Conservation (phyloP, 1,140 invertebrate species). For the Bursaphelenchus mucronatus region DNA sequence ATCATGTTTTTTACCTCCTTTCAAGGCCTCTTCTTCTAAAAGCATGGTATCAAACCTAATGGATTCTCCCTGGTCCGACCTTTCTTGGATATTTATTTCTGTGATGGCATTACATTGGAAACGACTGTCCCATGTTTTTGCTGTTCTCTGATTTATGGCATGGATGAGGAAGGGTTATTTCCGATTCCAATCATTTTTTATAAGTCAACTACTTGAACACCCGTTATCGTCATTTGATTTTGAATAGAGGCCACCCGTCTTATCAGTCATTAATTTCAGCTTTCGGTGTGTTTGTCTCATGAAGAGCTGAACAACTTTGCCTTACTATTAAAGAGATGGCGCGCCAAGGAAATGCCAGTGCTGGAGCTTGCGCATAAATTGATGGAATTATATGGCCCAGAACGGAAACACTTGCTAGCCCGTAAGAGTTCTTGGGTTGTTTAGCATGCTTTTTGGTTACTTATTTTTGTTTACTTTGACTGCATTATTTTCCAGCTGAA, state of each 20-base stretch:
- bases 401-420: slow-evolving; percentile 61
- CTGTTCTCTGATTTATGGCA: too few species aligned
- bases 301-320: slow-evolving; percentile 62
- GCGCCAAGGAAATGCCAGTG: slow-evolving; percentile 57
- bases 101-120: too few species aligned
- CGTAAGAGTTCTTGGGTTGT: slow-evolving; percentile 46
- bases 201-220: too few species aligned
- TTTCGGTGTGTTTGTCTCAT: slow-evolving; percentile 59
- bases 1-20: too few species aligned
- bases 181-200: too few species aligned
- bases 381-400: slow-evolving; percentile 60
- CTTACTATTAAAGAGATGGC: slow-evolving; percentile 56
- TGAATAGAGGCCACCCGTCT: neutral
- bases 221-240: too few species aligned
- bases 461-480: slow-evolving; percentile 2
- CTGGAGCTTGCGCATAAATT: slow-evolving; percentile 62
- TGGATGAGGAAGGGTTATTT: too few species aligned
- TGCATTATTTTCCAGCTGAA: slow-evolving; percentile 5
- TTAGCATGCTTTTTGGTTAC: neutral
- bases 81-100: too few species aligned
- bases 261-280: slow-evolving; percentile 50
- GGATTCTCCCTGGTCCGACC: too few species aligned
- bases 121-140: too few species aligned
- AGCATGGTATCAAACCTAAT: too few species aligned
- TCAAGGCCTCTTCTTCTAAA: too few species aligned